Percentiles rank a stretch among this genome's conserved stretches.
Evolutionary conservation across 1,140 invertebrate species (phyloP).

Genomic region (Glossosoma conforme): DNA sequence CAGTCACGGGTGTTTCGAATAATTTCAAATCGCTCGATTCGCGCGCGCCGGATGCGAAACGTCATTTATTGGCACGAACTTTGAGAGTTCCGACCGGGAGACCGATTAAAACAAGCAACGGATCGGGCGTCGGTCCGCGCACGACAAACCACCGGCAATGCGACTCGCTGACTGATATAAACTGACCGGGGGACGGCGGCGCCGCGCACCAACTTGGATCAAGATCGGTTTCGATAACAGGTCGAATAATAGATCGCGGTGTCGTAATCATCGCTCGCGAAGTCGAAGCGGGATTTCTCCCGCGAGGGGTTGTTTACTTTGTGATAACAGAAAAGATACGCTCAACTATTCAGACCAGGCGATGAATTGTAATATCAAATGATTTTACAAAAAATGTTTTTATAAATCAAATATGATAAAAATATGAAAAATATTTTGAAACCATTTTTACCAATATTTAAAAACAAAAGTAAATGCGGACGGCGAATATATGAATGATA

Average conservation of each 20-base stretch:
- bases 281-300: neutral
- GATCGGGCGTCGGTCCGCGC: neutral
- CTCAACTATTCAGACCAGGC: neutral
- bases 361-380: neutral
- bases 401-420: too few species aligned
- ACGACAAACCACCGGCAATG: slow-evolving; percentile 13
- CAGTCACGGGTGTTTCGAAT: neutral
- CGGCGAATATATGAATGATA: too few species aligned
- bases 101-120: too few species aligned
- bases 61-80: slow-evolving; percentile 20
- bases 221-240: slow-evolving; percentile 21
- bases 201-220: slow-evolving; percentile 5
- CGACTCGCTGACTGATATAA: slow-evolving; percentile 29
- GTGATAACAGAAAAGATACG: neutral
- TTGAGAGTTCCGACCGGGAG: too few species aligned
- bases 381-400: neutral
- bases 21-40: slow-evolving; percentile 1
- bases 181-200: slow-evolving; percentile 7
- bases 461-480: too few species aligned
- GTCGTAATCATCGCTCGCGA: slow-evolving; percentile 6
- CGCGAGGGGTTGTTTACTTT: neutral
- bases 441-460: too few species aligned
- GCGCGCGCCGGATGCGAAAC: slow-evolving; percentile 2
- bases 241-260: slow-evolving; percentile 15
- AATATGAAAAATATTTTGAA: too few species aligned